Base-by-base conservation (phyloP, 2,888 invertebrate species). In the Holacanthella duospinosa region DNA sequence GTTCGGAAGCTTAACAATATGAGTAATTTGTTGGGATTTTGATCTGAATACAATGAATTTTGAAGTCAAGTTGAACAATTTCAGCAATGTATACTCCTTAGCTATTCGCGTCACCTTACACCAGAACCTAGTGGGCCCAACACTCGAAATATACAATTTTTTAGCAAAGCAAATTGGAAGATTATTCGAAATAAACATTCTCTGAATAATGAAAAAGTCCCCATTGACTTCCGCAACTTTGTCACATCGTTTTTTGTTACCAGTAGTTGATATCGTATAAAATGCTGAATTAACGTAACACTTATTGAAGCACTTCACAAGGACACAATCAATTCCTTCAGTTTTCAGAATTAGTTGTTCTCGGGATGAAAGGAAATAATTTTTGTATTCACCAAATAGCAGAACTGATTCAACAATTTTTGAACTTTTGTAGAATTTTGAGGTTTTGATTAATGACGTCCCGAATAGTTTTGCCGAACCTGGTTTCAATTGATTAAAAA, bases 131-230 rank as follows among this genome's bases (percentile, higher is more conserved):
- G 48, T 16, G 6, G 12, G 16, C 4, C 48, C n/a, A n/a, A 4
- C 21, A n/a, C 4, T 21, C 4, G 48, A 48, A 9, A 57, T 29
- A 6, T 3, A 29, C 9, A 57, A 2, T 57, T 57, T 57, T 16
- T 29, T 9, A 3, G 29, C 29, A 2, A 57, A 21, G 21, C 57
- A 57, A 28, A 57, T 6, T 2, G 57, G 4, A 4, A 29, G 19
- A 21, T 29, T 9, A 21, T 24, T 29, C 6, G 25, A 29, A 29
- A 57, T n/a, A 4, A 57, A 9, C 4, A 57, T 27, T 29, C 29
- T 57, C n/a, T 57, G 28, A 21, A 57, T 19, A 9, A 57, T 2
- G 21, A 57, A 57, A 57, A 29, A 57, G 9, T 57, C 57, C 6
- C 57, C 57, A 29, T 57, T 29, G 16, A 29, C 36, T 57, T 57